Evolutionary conservation across 2,888 invertebrate genomes (phyloP), one percentile per base, ranked within the genome.

Genomic region (Melieria crassipennis): DNA sequence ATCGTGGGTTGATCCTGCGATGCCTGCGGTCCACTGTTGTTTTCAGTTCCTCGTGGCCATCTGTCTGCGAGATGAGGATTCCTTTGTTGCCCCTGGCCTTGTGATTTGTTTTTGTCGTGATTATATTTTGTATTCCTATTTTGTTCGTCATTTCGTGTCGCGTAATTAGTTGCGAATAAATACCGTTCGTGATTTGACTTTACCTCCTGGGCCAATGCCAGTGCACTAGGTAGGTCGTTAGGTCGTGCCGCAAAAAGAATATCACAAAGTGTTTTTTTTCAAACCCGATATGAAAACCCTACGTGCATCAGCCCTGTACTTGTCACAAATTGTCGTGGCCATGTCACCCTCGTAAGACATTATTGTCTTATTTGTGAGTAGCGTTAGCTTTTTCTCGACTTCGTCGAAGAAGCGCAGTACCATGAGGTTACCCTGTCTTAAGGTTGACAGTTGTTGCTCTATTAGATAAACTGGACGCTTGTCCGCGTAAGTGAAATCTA

Each of bases 161-260:
- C 60, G 46, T 62, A 74, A 47, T 71, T 73, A 11, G 63, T 61
- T 48, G 72, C 75, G 65, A 71, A 73, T 30, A 69, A 13, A 57
- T 74, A 68, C 52, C 72, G 60, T 72, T 72, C 73, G 43, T 64
- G 69, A 62, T 75, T 75, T 9, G 73, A 60, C 16, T 71, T 67
- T 9, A 73, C 57, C 47, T 73, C 73, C 46, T 75, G 75, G 13
- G 75, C 75, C 46, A 73, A 63, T 11, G 75, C 71, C 64, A 73
- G 60, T n/a, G 70, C 73, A 10, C 66, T 62, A 0, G 73, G 71
- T 47, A 73, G 46, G 58, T 74, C n/a, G n/a, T n/a, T n/a, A n/a
- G n/a, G n/a, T n/a, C n/a, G n/a, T n/a, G n/a, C n/a, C n/a, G n/a
- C n/a, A n/a, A n/a, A n/a, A n/a, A n/a, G n/a, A n/a, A n/a, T n/a